These are phyloP conservation scores for Melanchra persicariae DNA, from an alignment of 2,888 invertebrate species.

Conservation along the genomic window DNA sequence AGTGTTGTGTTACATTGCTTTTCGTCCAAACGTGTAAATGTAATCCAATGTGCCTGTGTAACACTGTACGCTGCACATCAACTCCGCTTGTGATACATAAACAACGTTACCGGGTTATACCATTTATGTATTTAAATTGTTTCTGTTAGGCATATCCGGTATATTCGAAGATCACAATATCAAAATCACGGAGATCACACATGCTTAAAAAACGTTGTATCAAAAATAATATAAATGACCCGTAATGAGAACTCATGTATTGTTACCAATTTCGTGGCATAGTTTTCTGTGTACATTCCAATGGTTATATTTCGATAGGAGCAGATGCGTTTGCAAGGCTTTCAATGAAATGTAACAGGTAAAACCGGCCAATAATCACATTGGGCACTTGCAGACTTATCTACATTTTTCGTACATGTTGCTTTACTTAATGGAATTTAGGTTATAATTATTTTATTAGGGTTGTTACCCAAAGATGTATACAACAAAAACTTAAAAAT, in stretches of 20 bases:
- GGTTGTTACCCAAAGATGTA: slow-evolving; percentile 41
- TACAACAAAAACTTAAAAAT: slow-evolving; percentile 48
- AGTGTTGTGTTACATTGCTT: slow-evolving; percentile 59
- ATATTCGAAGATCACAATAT: slow-evolving; percentile 54
- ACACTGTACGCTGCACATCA: slow-evolving; percentile 62
- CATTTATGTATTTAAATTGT: slow-evolving; percentile 53
- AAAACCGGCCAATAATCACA: slow-evolving; percentile 1
- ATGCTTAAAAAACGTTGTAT: slow-evolving; percentile 40
- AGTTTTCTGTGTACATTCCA: slow-evolving; percentile 65
- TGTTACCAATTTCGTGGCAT: slow-evolving; percentile 61
- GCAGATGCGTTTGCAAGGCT: slow-evolving; percentile 47
- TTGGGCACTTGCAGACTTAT: slow-evolving; percentile 41
- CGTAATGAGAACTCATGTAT: slow-evolving; percentile 37
- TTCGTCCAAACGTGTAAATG: slow-evolving; percentile 48
- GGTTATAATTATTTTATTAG: slow-evolving; percentile 55
- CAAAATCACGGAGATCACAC: slow-evolving; percentile 71
- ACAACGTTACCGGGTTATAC: slow-evolving; percentile 74
- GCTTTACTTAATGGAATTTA: slow-evolving; percentile 52
- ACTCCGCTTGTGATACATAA: slow-evolving; percentile 74
- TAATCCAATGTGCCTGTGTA: slow-evolving; percentile 63
- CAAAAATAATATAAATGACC: slow-evolving; percentile 18
- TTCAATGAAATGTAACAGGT: slow-evolving; percentile 24
- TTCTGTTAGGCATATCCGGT: slow-evolving; percentile 56
- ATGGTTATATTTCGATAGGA: slow-evolving; percentile 46
- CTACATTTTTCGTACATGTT: slow-evolving; percentile 33